Evolutionary conservation across 2,113 vertebrate species (phyloP).

Genomic region (Mus pahari): DNA sequence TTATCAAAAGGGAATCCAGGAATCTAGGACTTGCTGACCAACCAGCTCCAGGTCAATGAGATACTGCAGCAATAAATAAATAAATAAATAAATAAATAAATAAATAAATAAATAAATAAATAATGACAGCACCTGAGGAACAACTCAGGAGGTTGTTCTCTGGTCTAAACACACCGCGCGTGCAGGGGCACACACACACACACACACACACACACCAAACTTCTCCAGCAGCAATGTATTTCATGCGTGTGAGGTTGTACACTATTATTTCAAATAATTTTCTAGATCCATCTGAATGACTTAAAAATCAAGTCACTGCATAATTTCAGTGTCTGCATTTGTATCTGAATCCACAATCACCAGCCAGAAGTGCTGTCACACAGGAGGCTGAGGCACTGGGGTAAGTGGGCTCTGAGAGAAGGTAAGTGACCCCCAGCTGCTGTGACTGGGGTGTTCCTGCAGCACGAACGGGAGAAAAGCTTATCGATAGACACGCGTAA

Average conservation of each 20-base stretch:
- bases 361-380: not conserved
- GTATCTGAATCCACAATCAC: not conserved
- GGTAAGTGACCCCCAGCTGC: not conserved
- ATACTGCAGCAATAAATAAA: not conserved
- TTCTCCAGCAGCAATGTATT: not conserved
- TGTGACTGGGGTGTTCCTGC: not conserved
- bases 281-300: not conserved
- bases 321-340: not conserved
- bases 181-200: too few relatives aligned
- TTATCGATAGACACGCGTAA: too few relatives aligned
- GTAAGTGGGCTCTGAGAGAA: not conserved
- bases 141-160: not conserved
- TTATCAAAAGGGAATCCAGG: not conserved
- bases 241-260: not conserved
- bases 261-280: not conserved
- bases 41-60: not conserved
- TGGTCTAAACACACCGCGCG: not conserved
- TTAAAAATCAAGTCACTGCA: not conserved
- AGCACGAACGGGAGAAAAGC: accelerated
- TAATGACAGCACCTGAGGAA: too few relatives aligned
- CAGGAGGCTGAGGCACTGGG: not conserved
- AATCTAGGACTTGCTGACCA: not conserved
- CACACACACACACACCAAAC: not conserved
- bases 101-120: too few relatives aligned
- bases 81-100: not conserved